Conservation (phyloP, 2,797 vertebrate species). For the Meda fulgida region DNA sequence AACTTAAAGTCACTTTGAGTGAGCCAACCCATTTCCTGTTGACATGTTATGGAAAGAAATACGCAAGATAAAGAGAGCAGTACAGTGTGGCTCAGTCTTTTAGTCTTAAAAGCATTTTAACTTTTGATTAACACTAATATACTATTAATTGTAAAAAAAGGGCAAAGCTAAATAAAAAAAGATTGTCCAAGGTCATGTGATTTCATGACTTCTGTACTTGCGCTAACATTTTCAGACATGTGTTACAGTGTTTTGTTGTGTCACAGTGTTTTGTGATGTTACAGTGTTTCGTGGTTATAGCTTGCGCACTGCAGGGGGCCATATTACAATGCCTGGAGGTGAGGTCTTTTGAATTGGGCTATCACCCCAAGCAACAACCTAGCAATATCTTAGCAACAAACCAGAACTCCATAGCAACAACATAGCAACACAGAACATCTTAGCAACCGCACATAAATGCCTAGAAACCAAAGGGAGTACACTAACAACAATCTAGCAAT, state of each 20-base stretch:
- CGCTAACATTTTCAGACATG: neutral
- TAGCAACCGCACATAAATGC: too few species aligned
- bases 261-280: neutral
- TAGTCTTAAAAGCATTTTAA: neutral
- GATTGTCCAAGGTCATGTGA: neutral
- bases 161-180: neutral
- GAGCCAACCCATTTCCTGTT: constrained; percentile 43
- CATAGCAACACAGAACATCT: neutral
- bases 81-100: neutral
- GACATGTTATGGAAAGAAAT: constrained; percentile 35
- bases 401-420: neutral
- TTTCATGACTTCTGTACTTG: neutral
- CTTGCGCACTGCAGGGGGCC: neutral
- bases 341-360: neutral
- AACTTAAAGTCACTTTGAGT: constrained; percentile 29
- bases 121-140: neutral
- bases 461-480: too few species aligned
- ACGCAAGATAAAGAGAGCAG: neutral
- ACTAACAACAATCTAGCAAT: too few species aligned
- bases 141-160: neutral
- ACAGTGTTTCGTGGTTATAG: neutral
- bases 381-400: neutral
- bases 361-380: neutral
- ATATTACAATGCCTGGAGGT: neutral
- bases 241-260: neutral